phyloP scores from a whole-genome alignment of 2,797 vertebrate genomes.

The Anguilla obscura region DNA sequence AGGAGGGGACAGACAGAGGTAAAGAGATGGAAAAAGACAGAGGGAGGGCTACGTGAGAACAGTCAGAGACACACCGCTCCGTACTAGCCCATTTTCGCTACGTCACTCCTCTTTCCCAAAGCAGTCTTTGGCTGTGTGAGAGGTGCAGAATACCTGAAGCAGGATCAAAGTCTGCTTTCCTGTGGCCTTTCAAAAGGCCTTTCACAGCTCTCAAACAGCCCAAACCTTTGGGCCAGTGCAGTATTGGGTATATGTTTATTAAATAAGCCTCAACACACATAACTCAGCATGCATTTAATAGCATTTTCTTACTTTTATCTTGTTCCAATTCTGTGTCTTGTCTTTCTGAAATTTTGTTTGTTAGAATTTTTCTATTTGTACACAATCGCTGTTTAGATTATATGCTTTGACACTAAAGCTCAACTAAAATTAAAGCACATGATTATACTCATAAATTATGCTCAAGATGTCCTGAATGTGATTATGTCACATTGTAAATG shows the following conservation, averaged over 20 bases:
- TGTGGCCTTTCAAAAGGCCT: neutral
- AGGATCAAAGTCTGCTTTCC: slow-evolving; percentile 44
- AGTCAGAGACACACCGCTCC: slow-evolving; percentile 62
- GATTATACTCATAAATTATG: neutral
- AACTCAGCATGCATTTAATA: neutral
- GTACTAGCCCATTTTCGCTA: slow-evolving; percentile 31
- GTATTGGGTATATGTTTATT: neutral
- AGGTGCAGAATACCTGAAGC: slow-evolving; percentile 51
- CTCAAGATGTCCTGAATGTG: neutral
- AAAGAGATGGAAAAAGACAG: neutral
- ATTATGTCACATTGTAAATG: neutral
- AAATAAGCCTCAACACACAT: neutral
- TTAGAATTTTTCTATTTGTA: neutral
- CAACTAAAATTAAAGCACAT: neutral
- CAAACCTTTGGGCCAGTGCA: neutral
- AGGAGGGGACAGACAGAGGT: neutral
- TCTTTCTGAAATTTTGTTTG: neutral
- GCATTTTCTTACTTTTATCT: neutral
- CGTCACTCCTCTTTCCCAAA: slow-evolving; percentile 46
- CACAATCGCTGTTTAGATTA: neutral
- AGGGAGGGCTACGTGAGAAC: slow-evolving; percentile 65
- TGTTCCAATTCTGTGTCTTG: neutral
- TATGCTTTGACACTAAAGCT: neutral
- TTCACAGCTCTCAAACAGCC: neutral
- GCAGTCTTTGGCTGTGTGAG: slow-evolving; percentile 60